Conservation (phyloP, 1,140 invertebrate genomes). For the Musca domestica region DNA sequence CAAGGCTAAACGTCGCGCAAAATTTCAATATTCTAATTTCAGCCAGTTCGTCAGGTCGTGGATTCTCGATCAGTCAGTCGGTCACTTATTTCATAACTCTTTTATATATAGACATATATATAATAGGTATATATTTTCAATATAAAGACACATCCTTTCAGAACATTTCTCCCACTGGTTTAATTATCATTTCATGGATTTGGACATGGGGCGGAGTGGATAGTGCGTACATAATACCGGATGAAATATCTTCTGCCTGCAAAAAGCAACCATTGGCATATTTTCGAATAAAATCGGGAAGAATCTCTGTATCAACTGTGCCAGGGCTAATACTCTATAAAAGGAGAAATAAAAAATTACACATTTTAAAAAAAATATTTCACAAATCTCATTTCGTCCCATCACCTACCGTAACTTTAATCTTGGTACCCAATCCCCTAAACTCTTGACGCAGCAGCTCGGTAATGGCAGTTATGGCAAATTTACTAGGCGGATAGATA, state of each 20-base stretch:
- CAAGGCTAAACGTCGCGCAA: too few relatives aligned
- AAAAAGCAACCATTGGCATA: constrained; percentile 30
- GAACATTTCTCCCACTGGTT: constrained; percentile 41
- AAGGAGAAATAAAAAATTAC: constrained; percentile 8
- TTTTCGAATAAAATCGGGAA: constrained; percentile 31
- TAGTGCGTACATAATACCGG: constrained; percentile 60
- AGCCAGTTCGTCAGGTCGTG: too few relatives aligned
- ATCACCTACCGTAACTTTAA: constrained; percentile 62
- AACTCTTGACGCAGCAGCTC: constrained; percentile 64
- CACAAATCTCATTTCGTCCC: too few relatives aligned
- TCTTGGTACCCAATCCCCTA: constrained; percentile 56
- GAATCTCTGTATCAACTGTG: constrained; percentile 58
- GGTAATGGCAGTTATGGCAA: constrained; percentile 64
- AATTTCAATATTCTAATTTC: too few relatives aligned
- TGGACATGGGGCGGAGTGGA: constrained; percentile 62
- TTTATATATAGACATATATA: neutral
- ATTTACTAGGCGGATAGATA: constrained; percentile 66
- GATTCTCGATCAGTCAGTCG: too few relatives aligned
- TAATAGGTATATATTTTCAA: neutral
- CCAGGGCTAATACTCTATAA: constrained; percentile 63
- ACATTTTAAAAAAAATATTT: neutral
- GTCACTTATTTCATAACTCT: too few relatives aligned
- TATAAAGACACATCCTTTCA: constrained; percentile 40
- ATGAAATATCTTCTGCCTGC: constrained; percentile 57
- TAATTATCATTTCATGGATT: constrained; percentile 53